Evolutionary conservation across 2,888 invertebrate genomes (phyloP).

Genomic region (Nyleta sp.): DNA sequence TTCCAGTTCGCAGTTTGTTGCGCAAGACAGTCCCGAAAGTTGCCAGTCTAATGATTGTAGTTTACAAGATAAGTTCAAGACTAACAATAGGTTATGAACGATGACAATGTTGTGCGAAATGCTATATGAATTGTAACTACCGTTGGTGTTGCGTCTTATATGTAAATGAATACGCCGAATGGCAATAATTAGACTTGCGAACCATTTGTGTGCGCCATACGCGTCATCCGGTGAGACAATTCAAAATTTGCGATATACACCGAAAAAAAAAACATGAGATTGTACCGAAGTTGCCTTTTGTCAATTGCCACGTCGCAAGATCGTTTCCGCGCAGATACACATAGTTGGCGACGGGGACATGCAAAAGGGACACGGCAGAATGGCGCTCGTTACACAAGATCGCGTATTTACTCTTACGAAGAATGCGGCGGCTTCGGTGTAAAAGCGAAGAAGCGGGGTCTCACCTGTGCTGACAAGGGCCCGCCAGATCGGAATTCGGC

Average conservation of each 20-base stretch:
- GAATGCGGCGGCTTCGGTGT: conserved; percentile 69
- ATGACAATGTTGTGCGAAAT: conserved; percentile 15
- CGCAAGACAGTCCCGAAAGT: conserved; percentile 15
- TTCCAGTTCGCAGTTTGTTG: conserved; percentile 12
- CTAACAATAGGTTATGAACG: conserved; percentile 27
- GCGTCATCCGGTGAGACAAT: no score
- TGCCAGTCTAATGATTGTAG: conserved; percentile 22
- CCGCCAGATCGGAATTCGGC: conserved; percentile 42
- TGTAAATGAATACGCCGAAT: background rate
- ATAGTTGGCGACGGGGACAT: conserved; percentile 14
- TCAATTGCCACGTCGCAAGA: conserved; percentile 7
- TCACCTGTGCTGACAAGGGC: conserved; percentile 69
- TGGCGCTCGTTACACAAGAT: conserved; percentile 64
- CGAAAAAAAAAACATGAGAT: no score
- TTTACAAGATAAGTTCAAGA: conserved; percentile 25
- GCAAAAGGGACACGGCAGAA: conserved; percentile 34
- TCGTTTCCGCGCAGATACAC: conserved; percentile 9
- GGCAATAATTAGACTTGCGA: background rate
- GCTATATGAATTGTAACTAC: background rate
- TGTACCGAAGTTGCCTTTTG: background rate
- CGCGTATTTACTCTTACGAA: conserved; percentile 71
- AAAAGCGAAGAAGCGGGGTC: conserved; percentile 69
- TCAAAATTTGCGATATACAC: no score
- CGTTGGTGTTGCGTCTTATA: background rate
- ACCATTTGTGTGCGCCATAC: background rate